A percentile compares a stretch with the other conserved stretches of the same genome.
Evolutionary conservation across 2,113 vertebrate genomes (phyloP).

Genomic region (Myodes glareolus): DNA sequence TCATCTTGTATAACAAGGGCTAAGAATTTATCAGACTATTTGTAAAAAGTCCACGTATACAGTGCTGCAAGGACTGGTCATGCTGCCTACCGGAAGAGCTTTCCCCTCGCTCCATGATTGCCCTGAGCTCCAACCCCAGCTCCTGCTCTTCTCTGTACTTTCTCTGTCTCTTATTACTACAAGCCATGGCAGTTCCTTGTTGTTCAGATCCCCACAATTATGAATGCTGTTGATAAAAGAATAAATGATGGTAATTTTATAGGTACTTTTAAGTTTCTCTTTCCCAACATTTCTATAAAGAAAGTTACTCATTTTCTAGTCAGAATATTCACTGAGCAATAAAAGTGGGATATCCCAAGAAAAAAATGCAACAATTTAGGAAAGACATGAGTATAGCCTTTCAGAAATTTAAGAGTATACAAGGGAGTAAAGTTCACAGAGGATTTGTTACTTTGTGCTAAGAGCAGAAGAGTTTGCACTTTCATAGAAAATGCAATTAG

Average conservation of each 20-base stretch:
- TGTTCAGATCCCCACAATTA: not conserved
- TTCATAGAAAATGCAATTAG: not conserved
- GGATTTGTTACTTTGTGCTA: not conserved
- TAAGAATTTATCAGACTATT: not conserved
- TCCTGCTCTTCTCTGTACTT: not conserved
- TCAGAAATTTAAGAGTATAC: not conserved
- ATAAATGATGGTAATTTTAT: not conserved
- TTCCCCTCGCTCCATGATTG: not conserved
- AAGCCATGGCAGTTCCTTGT: not conserved
- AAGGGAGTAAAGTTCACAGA: not conserved
- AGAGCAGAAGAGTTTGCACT: not conserved
- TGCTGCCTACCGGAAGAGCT: not conserved
- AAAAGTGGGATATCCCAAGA: not conserved
- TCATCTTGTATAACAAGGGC: not conserved
- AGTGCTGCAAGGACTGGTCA: not conserved
- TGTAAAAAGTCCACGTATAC: not conserved
- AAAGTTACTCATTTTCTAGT: not conserved
- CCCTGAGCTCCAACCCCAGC: too few species aligned
- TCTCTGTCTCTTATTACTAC: not conserved
- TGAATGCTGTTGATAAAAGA: not conserved
- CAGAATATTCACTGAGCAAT: not conserved
- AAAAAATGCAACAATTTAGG: not conserved
- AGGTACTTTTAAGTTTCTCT: not conserved
- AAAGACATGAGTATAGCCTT: slow-evolving; percentile 1
- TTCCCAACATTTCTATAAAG: not conserved